Base-by-base conservation (phyloP, 2,113 vertebrate genomes). In the Oncorhynchus kisutch region DNA sequence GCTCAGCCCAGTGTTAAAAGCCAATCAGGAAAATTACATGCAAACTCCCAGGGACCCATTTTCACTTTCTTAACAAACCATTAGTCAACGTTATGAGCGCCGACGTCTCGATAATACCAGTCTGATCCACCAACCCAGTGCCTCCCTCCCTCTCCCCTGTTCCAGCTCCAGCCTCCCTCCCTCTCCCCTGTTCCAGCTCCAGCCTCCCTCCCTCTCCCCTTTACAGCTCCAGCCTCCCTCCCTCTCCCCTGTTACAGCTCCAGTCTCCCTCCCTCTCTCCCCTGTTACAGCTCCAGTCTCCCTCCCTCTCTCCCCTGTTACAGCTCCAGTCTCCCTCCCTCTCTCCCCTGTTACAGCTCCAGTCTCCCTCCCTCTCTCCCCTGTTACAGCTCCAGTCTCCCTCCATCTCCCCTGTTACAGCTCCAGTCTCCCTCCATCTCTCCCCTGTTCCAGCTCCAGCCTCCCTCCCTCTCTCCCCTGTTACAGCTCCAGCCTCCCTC, bases 21-120 rank as follows among this genome's bases (percentile, higher is more conserved):
- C 95, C 96, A 98, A 98, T 99, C 95, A 97, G 95, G 94, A 91
- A 96, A 96, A 98, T 97, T 95, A 95, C 94, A 95, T 92, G 94
- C 96, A 95, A 95, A 95, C 96, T 96, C 96, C 94, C 89, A 95
- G 96, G 92, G 92, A 93, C 90, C 91, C 90, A 94, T 92, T 92
- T 92, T 89, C 92, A 93, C 91, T 92, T 93, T 93, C 93, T 93
- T 92, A 93, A 93, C 85, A 93, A 93, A 92, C 91, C 92, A 93
- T 94, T 94, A 94, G 91, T 94, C 94, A 94, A 85, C 85, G 88
- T 93, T 93, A 90, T 89, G 89, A 90, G 88, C 88, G 89, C 78
- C 85, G 88, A 91, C 81, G 70, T 91, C 88, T 91, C 84, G 87
- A 89, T 93, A 91, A 92, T 89, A 87, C 88, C 82, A 81, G 82